Evolutionary conservation across 2,888 invertebrate species (phyloP).

Genomic region (Lasioglossum oenotherae): DNA sequence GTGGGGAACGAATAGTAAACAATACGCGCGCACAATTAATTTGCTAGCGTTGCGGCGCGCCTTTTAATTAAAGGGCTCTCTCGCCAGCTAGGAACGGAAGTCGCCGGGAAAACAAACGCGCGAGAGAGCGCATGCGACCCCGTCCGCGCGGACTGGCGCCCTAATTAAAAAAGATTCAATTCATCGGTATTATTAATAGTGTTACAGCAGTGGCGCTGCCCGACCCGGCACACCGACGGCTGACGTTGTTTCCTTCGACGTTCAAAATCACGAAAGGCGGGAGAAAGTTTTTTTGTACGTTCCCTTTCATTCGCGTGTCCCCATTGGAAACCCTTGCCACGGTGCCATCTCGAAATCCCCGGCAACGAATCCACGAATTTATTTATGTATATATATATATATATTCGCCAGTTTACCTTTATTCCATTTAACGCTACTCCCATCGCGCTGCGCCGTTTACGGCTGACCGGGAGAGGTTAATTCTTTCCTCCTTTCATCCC

Average conservation of each 20-base stretch:
- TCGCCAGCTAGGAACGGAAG: constrained; percentile 46
- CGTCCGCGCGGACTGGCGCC: constrained; percentile 27
- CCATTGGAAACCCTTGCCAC: constrained; percentile 44
- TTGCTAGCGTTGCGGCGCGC: constrained; percentile 57
- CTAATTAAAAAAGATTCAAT: constrained; percentile 71
- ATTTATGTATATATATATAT: too few relatives aligned
- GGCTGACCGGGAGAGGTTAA: constrained; percentile 15
- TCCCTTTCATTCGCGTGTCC: constrained; percentile 39
- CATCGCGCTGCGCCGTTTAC: constrained; percentile 20
- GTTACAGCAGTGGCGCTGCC: constrained; percentile 34
- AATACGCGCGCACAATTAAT: constrained; percentile 73
- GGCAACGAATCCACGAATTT: constrained; percentile 54
- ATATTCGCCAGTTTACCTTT: constrained; percentile 53
- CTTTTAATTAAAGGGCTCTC: constrained; percentile 71
- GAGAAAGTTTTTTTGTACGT: constrained; percentile 15
- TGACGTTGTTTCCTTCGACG: constrained; percentile 45
- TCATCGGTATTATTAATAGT: constrained; percentile 67
- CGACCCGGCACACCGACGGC: background rate
- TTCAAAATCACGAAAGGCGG: constrained; percentile 54
- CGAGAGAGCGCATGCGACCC: constrained; percentile 2
- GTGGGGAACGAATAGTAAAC: constrained; percentile 68
- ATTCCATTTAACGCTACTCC: constrained; percentile 51
- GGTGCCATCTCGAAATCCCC: constrained; percentile 27
- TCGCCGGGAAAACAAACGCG: constrained; percentile 48
- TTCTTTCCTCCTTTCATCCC: constrained; percentile 16